Percentiles rank a stretch among this genome's conserved stretches.
Evolutionary conservation across 1,140 invertebrate species (phyloP).

Genomic region (Aporrectodea caliginosa): DNA sequence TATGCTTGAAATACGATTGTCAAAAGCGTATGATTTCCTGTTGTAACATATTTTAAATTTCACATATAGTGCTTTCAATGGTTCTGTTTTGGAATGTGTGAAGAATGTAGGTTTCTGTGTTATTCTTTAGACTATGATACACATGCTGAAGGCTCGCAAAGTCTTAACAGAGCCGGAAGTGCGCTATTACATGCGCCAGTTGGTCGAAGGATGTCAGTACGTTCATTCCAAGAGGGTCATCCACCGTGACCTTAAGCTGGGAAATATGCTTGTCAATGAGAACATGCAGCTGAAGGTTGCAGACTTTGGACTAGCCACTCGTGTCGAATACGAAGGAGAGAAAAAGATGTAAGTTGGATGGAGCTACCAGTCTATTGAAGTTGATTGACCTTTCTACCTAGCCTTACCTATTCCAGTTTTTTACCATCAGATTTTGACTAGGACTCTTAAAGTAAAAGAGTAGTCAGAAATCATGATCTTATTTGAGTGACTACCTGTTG

Average conservation of each 20-base stretch:
- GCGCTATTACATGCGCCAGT: conserved; percentile 48
- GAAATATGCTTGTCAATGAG: conserved; percentile 54
- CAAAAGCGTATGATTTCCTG: too few relatives aligned
- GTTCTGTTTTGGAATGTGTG: neutral
- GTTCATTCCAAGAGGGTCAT: conserved; percentile 37
- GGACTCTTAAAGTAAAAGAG: too few relatives aligned
- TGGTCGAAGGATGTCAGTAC: conserved; percentile 42
- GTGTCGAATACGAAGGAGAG: conserved; percentile 49
- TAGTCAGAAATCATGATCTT: too few relatives aligned
- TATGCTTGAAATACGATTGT: too few relatives aligned
- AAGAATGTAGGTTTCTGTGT: neutral
- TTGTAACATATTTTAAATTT: too few relatives aligned
- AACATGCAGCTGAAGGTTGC: conserved; percentile 55
- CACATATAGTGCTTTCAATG: too few relatives aligned
- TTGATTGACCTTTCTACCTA: too few relatives aligned
- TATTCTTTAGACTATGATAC: conserved; percentile 47
- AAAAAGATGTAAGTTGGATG: conserved; percentile 54
- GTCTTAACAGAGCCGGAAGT: conserved; percentile 52
- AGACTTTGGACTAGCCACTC: conserved; percentile 55
- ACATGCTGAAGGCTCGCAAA: conserved; percentile 51
- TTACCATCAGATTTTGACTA: too few relatives aligned
- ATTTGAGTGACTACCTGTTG: too few relatives aligned
- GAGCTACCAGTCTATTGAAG: too few relatives aligned
- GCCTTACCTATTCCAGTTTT: too few relatives aligned
- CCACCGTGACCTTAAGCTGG: conserved; percentile 55